phyloP scores from a whole-genome alignment of 1,140 invertebrate species.

The Drosophila nasuta region DNA sequence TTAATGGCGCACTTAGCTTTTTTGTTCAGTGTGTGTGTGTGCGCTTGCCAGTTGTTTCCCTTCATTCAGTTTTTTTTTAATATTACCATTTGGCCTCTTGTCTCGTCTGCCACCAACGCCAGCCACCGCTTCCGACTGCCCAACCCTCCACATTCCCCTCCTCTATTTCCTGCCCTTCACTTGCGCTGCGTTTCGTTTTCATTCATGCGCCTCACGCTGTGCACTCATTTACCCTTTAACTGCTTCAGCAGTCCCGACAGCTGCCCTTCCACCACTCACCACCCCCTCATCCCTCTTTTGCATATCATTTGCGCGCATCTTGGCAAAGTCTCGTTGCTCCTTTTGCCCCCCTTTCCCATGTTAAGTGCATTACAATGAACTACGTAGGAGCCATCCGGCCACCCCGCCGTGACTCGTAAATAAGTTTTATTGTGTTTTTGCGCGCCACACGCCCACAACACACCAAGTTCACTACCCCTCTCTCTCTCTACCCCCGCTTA shows the following conservation, averaged over 20 bases:
- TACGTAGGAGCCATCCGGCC: slow-evolving; percentile 59
- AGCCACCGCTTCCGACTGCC: slow-evolving; percentile 23
- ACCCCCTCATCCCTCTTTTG: slow-evolving; percentile 49
- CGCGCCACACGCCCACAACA: slow-evolving; percentile 60
- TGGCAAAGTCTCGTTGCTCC: slow-evolving; percentile 24
- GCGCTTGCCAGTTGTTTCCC: slow-evolving; percentile 44
- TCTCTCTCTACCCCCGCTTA: neutral
- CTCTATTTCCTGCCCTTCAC: neutral
- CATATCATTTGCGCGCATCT: slow-evolving; percentile 81
- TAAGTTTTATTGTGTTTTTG: slow-evolving; percentile 81
- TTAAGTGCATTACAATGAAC: slow-evolving; percentile 83
- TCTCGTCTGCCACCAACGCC: slow-evolving; percentile 24
- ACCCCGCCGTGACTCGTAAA: slow-evolving; percentile 80
- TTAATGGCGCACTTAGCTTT: slow-evolving; percentile 4
- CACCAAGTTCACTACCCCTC: neutral
- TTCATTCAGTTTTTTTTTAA: slow-evolving; percentile 48
- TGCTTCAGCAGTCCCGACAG: slow-evolving; percentile 22
- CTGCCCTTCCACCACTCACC: neutral
- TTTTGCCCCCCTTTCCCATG: slow-evolving; percentile 3
- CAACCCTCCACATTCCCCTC: neutral
- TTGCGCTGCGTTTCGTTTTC: slow-evolving; percentile 34
- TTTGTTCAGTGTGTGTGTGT: slow-evolving; percentile 24
- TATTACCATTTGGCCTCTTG: slow-evolving; percentile 58
- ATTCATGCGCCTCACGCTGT: slow-evolving; percentile 76
- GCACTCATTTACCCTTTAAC: slow-evolving; percentile 80